Evolutionary conservation across 2,797 vertebrate species (phyloP).

Genomic region (Brachyrhaphis roseni): DNA sequence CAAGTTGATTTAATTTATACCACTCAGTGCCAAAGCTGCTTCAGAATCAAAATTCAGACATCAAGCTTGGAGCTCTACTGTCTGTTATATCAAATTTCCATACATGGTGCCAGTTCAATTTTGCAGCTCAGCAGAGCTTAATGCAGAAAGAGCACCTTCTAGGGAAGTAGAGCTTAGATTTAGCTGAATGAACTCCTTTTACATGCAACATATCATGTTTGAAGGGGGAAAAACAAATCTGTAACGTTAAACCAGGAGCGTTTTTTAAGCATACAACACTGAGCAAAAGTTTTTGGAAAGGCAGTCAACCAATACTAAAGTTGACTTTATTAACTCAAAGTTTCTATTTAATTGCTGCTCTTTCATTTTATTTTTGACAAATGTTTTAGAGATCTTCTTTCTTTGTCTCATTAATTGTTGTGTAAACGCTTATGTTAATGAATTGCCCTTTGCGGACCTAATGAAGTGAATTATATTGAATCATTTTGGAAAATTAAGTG

Average conservation of each 20-base stretch:
- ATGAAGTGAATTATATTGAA: too few species aligned
- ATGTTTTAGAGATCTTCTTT: too few species aligned
- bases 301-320: neutral
- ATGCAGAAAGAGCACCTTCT: slow-evolving; percentile 52
- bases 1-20: slow-evolving; percentile 46
- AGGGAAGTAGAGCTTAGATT: slow-evolving; percentile 39
- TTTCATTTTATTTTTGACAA: too few species aligned
- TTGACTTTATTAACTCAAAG: too few species aligned
- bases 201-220: slow-evolving; percentile 42
- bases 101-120: slow-evolving; percentile 74
- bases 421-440: too few species aligned
- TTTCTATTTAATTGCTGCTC: too few species aligned
- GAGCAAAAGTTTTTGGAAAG: neutral
- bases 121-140: slow-evolving; percentile 75
- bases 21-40: slow-evolving; percentile 35
- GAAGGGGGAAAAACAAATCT: neutral
- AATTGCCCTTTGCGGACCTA: too few species aligned
- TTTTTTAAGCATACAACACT: neutral
- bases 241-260: neutral
- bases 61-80: slow-evolving; percentile 62
- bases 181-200: slow-evolving; percentile 37
- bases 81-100: slow-evolving; percentile 70
- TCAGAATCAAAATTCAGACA: slow-evolving; percentile 63
- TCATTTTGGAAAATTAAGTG: neutral
- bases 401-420: too few species aligned